phyloP scores from a whole-genome alignment of 2,797 vertebrate genomes.

The Helarctos malayanus region DNA sequence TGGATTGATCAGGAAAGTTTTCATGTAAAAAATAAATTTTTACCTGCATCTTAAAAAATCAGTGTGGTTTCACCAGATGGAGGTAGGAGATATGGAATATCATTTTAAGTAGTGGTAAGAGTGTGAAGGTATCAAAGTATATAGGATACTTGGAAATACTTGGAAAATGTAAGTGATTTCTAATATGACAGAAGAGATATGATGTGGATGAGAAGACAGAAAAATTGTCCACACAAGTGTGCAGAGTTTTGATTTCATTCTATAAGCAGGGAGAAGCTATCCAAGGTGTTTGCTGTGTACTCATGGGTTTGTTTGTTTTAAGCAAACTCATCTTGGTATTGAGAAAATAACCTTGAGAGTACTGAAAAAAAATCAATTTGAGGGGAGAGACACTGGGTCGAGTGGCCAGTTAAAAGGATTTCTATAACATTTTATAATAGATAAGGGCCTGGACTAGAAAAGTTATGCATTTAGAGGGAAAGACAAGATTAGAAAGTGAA shows the following conservation, averaged over 20 bases:
- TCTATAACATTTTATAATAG: neutral
- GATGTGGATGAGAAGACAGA: neutral
- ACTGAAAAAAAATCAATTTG: neutral
- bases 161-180: neutral
- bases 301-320: neutral
- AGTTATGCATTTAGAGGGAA: neutral
- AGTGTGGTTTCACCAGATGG: neutral
- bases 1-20: neutral
- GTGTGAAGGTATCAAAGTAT: neutral
- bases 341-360: neutral
- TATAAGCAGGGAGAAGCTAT: neutral
- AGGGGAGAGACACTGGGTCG: neutral
- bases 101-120: neutral
- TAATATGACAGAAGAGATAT: neutral
- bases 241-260: conserved; percentile 8
- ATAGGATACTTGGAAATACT: neutral
- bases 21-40: neutral
- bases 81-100: neutral
- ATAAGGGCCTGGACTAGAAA: neutral
- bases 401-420: neutral
- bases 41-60: neutral
- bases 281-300: neutral
- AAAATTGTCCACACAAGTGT: neutral
- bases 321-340: neutral
- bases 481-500: neutral